A percentile compares a stretch with the other conserved stretches of the same genome.
Evolutionary conservation across 2,113 vertebrate species (phyloP).

Genomic region (Psophia crepitans): DNA sequence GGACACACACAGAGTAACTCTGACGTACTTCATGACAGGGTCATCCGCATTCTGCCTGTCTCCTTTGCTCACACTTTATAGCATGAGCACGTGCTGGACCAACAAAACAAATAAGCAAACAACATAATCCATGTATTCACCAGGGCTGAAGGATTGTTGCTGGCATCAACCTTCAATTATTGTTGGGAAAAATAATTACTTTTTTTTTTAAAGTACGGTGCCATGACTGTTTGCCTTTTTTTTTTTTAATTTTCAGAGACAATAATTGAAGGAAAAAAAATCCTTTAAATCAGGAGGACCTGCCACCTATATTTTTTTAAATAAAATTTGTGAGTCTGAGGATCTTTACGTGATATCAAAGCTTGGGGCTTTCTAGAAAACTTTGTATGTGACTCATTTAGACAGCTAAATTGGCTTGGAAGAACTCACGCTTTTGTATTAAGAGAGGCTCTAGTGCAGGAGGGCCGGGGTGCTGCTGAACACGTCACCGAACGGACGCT

Average conservation of each 20-base stretch:
- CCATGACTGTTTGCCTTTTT: background rate
- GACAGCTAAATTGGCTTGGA: background rate
- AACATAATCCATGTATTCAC: background rate
- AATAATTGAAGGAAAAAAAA: background rate
- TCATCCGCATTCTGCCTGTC: background rate
- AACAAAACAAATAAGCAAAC: background rate
- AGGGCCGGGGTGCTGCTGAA: background rate
- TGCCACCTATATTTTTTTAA: fast-evolving
- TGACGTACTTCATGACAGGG: background rate
- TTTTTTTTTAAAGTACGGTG: background rate
- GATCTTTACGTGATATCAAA: background rate
- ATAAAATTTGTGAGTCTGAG: too few species aligned
- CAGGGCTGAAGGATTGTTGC: background rate
- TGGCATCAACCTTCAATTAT: background rate
- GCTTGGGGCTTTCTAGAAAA: background rate
- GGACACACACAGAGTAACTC: background rate
- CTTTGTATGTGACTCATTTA: fast-evolving
- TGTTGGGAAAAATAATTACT: fast-evolving
- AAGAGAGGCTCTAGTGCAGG: background rate
- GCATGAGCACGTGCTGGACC: fast-evolving
- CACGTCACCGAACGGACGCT: fast-evolving
- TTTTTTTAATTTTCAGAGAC: background rate
- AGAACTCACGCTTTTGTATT: background rate
- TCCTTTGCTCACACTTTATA: background rate
- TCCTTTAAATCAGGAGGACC: fast-evolving